Evolutionary conservation across 2,888 invertebrate genomes (phyloP).

Genomic region (Spisula solida): DNA sequence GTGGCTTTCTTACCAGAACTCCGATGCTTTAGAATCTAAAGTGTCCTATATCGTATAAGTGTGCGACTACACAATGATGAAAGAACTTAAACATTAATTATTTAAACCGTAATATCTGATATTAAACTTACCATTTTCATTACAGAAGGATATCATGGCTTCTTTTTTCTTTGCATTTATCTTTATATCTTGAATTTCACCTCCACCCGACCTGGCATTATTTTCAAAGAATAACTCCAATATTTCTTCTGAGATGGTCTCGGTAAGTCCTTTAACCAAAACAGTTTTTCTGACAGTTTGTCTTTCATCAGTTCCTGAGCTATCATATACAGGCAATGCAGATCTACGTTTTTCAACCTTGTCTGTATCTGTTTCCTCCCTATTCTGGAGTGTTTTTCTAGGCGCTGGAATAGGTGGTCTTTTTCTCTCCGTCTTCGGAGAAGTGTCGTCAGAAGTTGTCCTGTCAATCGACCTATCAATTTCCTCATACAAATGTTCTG

Average conservation of each 20-base stretch:
- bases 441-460: neutral
- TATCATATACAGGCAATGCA: constrained; percentile 5
- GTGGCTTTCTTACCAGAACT: no score
- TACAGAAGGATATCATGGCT: constrained; percentile 28
- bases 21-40: no score
- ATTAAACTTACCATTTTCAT: constrained; percentile 29
- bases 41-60: no score
- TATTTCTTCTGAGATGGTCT: neutral
- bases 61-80: no score
- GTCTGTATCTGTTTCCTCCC: neutral
- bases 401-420: neutral
- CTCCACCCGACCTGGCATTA: constrained; percentile 29
- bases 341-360: neutral
- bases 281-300: neutral
- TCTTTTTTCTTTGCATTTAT: constrained; percentile 26
- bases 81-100: no score
- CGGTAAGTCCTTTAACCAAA: constrained; percentile 32
- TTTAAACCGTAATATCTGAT: no score
- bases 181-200: constrained; percentile 11
- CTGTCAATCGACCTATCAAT: neutral
- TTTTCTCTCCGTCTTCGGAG: neutral
- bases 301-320: neutral
- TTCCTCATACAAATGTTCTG: neutral
- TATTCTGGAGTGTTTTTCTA: neutral
- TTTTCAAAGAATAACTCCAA: constrained; percentile 51